Base-by-base conservation (phyloP, 2,113 vertebrate genomes). In the Butorides virescens region DNA sequence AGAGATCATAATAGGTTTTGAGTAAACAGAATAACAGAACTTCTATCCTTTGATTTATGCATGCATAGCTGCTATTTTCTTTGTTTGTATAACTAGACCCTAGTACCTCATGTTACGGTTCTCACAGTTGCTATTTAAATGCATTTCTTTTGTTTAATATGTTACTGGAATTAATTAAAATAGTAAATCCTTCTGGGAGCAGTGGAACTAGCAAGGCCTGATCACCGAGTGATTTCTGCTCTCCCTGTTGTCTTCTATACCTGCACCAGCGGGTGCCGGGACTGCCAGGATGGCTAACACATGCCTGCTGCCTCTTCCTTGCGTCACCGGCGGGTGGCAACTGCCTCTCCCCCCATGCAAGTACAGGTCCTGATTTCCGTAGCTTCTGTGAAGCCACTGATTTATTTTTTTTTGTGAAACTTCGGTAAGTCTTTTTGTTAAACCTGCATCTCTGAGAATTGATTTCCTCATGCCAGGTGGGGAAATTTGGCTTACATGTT, bases 261-360 rank as follows among this genome's bases (percentile, higher is more conserved):
- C 0, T 1, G 16, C 21, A 26, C 4, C 0, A 0, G 39, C 53
- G 55, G 19, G 13, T n/a, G 21, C 30, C 0, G 1, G n/a, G 32
- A 19, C 61, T 70, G 30, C 29, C 75, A 53, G 46, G 13, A 44
- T 0, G 1, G 29, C 15, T 26, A 62, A 42, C 0, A 1, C 23
- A 27, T 78, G 81, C 26, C 74, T 78, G 44, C 50, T 78, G 37
- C 59, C 37, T 47, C 53, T 80, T 78, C 17, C 68, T 70, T 0
- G 0, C 9, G 19, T 52, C 30, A 22, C 34, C 27, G 42, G 4
- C 37, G 72, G 20, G 10, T 23, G n/a, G 26, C 29, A 65, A 36
- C 47, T 83, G 67, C 46, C 19, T 47, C 23, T 68, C 21, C 16
- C 2, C 4, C 44, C 21, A 7, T 36, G 21, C 27, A 56, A 88